phyloP scores from a whole-genome alignment of 2,113 vertebrate species.

The Boleophthalmus pectinirostris region DNA sequence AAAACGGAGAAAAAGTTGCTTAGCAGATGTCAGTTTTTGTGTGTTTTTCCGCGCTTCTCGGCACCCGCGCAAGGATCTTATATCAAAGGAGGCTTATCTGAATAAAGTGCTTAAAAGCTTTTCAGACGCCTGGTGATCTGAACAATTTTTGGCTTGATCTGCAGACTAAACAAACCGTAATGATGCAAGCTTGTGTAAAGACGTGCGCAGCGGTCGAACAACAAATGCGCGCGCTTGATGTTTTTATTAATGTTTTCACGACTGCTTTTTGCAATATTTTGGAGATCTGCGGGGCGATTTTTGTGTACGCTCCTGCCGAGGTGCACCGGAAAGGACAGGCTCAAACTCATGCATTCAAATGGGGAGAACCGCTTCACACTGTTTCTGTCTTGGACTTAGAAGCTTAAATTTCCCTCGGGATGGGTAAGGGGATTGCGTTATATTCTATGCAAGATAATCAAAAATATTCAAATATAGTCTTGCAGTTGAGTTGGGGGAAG shows the following conservation, averaged over 20 bases:
- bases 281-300: conserved; percentile 26
- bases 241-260: conserved; percentile 73
- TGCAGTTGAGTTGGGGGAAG: conserved; percentile 30
- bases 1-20: conserved; percentile 59
- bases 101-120: conserved; percentile 79
- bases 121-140: conserved; percentile 75
- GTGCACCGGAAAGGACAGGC: conserved; percentile 38
- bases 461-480: conserved; percentile 62
- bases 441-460: conserved; percentile 55
- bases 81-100: conserved; percentile 75
- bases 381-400: conserved; percentile 45
- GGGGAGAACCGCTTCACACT: conserved; percentile 32
- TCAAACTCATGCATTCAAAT: conserved; percentile 40
- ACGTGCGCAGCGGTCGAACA: conserved; percentile 65
- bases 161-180: conserved; percentile 75
- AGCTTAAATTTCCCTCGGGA: conserved; percentile 58
- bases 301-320: conserved; percentile 51
- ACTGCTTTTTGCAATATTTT: conserved; percentile 47
- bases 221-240: conserved; percentile 70
- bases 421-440: conserved; percentile 31
- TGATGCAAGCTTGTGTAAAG: conserved; percentile 77
- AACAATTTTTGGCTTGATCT: conserved; percentile 74
- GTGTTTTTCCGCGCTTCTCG: conserved; percentile 63
- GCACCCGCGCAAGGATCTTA: conserved; percentile 65
- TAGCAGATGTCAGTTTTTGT: conserved; percentile 76